These are phyloP conservation scores for Chloroclystis v-ata DNA, from an alignment of 2,888 invertebrate genomes.

Conservation along the genomic window DNA sequence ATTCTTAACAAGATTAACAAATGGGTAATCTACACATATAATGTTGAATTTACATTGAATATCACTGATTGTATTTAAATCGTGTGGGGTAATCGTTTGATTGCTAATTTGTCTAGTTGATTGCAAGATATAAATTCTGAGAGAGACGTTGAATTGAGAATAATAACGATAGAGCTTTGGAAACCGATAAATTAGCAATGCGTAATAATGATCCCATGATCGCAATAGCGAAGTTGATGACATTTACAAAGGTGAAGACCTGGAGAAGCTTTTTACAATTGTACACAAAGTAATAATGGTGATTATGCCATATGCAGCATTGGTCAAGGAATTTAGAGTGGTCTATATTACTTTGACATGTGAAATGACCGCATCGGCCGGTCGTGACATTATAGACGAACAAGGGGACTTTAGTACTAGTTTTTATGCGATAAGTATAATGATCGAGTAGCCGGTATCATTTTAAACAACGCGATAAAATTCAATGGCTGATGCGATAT, in stretches of 20 bases:
- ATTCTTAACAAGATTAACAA: conserved; percentile 73
- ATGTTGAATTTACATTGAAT: conserved; percentile 31
- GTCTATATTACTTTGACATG: conserved; percentile 1
- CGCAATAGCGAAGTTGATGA: conserved; percentile 10
- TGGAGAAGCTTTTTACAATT: neutral
- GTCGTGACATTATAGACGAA: conserved; percentile 6
- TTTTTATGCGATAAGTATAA: conserved; percentile 13
- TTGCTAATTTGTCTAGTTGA: conserved; percentile 18
- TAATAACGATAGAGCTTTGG: neutral
- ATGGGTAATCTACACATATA: conserved; percentile 38
- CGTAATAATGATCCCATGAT: conserved; percentile 17
- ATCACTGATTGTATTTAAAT: conserved; percentile 26
- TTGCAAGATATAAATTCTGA: conserved; percentile 1
- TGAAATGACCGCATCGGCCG: neutral
- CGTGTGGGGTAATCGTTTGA: conserved; percentile 15
- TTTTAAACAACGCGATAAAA: conserved; percentile 19
- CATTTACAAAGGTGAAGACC: neutral
- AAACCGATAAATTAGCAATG: conserved; percentile 15
- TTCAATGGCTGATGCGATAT: conserved; percentile 21
- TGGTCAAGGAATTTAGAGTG: conserved; percentile 9
- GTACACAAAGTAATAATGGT: neutral
- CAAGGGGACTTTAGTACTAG: conserved; percentile 4
- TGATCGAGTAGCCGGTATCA: conserved; percentile 17
- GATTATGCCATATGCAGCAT: neutral
- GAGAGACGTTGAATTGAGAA: neutral